phyloP scores from a whole-genome alignment of 1,140 invertebrate species.

The Drosophila oshimai region DNA sequence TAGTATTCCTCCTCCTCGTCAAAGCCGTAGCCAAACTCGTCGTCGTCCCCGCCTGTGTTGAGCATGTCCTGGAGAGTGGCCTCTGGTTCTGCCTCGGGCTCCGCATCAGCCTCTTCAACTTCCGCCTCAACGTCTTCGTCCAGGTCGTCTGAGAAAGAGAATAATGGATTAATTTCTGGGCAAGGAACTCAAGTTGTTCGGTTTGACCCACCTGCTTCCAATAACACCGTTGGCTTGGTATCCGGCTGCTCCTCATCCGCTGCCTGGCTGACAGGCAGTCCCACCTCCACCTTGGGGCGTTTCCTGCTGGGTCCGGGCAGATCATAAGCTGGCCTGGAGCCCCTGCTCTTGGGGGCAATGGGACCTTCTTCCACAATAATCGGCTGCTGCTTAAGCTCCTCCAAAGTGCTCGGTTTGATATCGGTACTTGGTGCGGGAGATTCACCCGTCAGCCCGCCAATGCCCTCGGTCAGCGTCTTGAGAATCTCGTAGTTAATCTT shows the following conservation, averaged over 20 bases:
- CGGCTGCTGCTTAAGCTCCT: conserved; percentile 44
- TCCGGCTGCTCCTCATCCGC: conserved; percentile 20
- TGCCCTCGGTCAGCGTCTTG: conserved; percentile 85
- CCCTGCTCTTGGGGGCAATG: conserved; percentile 45
- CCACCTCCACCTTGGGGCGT: conserved; percentile 59
- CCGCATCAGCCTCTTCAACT: conserved; percentile 49
- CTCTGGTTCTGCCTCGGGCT: conserved; percentile 69
- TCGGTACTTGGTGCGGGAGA: not conserved
- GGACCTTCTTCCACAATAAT: conserved; percentile 66
- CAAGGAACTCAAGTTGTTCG: not conserved
- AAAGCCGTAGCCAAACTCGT: conserved; percentile 78
- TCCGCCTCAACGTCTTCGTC: conserved; percentile 60
- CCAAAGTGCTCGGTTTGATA: conserved; percentile 45
- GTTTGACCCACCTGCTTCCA: conserved; percentile 39
- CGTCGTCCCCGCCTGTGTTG: conserved; percentile 70
- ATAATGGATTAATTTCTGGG: not conserved
- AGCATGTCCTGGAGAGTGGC: conserved; percentile 80
- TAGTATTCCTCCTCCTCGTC: conserved; percentile 78
- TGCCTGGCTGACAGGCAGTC: conserved; percentile 48
- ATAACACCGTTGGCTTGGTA: conserved; percentile 32
- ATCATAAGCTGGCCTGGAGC: conserved; percentile 54
- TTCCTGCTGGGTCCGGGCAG: conserved; percentile 66
- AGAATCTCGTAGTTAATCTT: conserved; percentile 99
- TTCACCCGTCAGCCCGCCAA: conserved; percentile 33
- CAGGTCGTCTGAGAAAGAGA: conserved; percentile 30